Conservation (phyloP, 2,113 vertebrate species). For the Limnothrissa miodon region DNA sequence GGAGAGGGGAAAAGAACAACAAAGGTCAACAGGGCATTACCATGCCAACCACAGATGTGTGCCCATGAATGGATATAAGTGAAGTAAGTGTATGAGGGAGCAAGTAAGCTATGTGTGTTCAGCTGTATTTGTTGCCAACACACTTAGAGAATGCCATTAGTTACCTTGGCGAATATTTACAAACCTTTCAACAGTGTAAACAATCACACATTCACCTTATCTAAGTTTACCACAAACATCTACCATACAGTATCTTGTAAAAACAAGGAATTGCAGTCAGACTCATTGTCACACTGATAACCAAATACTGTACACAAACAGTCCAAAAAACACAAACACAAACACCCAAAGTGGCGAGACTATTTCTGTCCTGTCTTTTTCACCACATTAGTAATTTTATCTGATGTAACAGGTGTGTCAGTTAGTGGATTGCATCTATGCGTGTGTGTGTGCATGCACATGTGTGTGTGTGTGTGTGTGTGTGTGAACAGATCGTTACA, state of each 20-base stretch:
- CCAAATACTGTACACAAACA: not conserved
- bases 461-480: not conserved
- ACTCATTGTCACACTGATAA: not conserved
- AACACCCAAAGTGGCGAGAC: not conserved
- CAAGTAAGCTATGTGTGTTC: not conserved
- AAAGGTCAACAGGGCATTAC: not conserved
- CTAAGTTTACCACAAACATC: not conserved
- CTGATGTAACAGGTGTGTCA: slow-evolving; percentile 4
- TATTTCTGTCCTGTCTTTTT: not conserved
- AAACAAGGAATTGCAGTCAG: not conserved
- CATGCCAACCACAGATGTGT: not conserved
- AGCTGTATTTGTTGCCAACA: not conserved
- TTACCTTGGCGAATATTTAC: not conserved
- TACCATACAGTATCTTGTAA: not conserved
- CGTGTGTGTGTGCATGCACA: not conserved
- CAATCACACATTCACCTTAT: not conserved
- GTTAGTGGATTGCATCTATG: not conserved
- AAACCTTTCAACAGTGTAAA: not conserved
- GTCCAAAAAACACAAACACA: not conserved
- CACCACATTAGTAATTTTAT: not conserved
- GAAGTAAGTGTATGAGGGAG: not conserved
- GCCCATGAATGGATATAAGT: not conserved
- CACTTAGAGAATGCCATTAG: not conserved
- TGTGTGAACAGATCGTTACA: slow-evolving; percentile 4
- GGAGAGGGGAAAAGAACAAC: not conserved